A percentile compares a stretch with the other conserved stretches of the same genome.
phyloP scores from a whole-genome alignment of 2,797 vertebrate species.

The Vireo griseus region DNA sequence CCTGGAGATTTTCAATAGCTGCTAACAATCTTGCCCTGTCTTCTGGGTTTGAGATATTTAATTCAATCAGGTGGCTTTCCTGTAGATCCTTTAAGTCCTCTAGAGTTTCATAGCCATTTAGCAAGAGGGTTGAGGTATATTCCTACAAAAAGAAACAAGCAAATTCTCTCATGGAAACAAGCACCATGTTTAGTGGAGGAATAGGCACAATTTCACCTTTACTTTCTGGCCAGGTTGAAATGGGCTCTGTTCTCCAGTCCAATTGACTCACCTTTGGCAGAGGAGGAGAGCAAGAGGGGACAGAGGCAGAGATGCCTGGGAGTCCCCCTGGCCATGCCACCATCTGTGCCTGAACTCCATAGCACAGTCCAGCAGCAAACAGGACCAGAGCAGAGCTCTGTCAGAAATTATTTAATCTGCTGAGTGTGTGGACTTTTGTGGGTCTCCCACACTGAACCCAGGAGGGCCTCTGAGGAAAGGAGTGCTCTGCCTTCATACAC shows the following conservation, averaged over 20 bases:
- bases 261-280: background rate
- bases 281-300: background rate
- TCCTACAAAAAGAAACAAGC: conserved; percentile 74
- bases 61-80: conserved; percentile 84
- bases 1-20: conserved; percentile 81
- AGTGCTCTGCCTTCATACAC: background rate
- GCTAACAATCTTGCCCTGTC: conserved; percentile 82
- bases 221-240: background rate
- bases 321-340: background rate
- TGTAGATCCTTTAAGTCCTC: conserved; percentile 87
- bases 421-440: background rate
- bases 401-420: background rate
- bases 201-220: background rate
- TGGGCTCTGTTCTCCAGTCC: background rate
- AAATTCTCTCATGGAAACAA: background rate
- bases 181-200: background rate
- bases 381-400: background rate
- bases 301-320: background rate
- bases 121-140: conserved; percentile 79
- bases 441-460: background rate
- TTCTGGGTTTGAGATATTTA: conserved; percentile 86
- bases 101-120: conserved; percentile 86
- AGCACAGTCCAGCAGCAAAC: background rate
- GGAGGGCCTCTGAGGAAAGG: background rate
- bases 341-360: background rate